phyloP scores from a whole-genome alignment of 2,113 vertebrate species.

The Tetrax tetrax region DNA sequence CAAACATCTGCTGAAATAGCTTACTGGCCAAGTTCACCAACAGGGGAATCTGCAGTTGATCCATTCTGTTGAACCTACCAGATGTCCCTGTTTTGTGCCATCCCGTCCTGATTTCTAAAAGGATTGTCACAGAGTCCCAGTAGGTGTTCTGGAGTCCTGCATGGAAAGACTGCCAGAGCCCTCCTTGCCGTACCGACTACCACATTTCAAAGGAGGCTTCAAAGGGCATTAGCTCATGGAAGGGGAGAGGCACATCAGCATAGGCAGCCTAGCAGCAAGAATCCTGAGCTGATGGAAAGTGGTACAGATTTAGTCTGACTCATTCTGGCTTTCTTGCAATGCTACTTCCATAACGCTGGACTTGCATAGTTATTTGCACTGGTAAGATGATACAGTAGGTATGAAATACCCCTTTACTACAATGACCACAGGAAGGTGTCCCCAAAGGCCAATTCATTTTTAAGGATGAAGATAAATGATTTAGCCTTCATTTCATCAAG shows the following conservation, averaged over 20 bases:
- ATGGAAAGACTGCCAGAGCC: neutral
- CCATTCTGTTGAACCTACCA: slow-evolving; percentile 50
- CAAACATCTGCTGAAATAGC: slow-evolving; percentile 46
- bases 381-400: neutral
- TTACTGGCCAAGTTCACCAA: slow-evolving; percentile 45
- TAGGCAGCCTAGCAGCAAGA: neutral
- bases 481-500: neutral
- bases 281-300: neutral
- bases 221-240: neutral
- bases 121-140: neutral
- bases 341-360: neutral
- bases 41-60: slow-evolving; percentile 66
- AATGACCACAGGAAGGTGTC: neutral
- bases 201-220: neutral
- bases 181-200: neutral
- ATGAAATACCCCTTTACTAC: neutral
- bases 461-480: neutral
- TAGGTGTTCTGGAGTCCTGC: neutral
- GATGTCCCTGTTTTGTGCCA: slow-evolving; percentile 46
- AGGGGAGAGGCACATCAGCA: neutral
- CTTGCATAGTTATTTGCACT: neutral
- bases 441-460: neutral
- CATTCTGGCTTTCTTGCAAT: neutral
- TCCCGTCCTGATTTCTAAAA: neutral
- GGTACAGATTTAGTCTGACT: neutral